Conservation (phyloP, 1,140 invertebrate genomes). For the Phortica variegata region DNA sequence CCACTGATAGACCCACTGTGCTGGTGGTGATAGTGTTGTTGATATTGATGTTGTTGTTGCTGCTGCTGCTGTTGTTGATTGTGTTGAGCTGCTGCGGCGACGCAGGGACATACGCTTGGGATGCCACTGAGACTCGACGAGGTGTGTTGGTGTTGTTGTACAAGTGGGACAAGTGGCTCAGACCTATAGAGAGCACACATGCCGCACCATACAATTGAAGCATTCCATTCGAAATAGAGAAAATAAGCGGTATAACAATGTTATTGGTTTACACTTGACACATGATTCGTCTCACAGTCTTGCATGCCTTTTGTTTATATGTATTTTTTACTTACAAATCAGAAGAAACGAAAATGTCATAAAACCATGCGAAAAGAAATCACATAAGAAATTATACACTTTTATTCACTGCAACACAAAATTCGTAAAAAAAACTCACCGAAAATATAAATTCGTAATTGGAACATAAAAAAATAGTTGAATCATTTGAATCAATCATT, state of each 20-base stretch:
- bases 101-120: constrained; percentile 54
- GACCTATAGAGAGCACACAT: too few relatives aligned
- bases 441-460: too few relatives aligned
- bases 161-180: constrained; percentile 57
- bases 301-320: too few relatives aligned
- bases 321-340: background rate
- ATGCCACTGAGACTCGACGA: constrained; percentile 58
- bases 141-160: constrained; percentile 55
- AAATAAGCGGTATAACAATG: background rate
- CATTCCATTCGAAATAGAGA: background rate
- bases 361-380: constrained; percentile 1
- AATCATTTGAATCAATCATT: too few relatives aligned
- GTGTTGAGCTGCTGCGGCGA: constrained; percentile 51
- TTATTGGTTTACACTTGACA: too few relatives aligned
- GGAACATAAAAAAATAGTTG: too few relatives aligned
- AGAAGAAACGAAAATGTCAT: background rate
- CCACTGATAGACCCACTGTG: constrained; percentile 50
- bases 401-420: background rate
- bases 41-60: constrained; percentile 31
- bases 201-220: too few relatives aligned
- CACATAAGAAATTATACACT: background rate
- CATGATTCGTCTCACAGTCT: background rate
- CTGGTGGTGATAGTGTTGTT: constrained; percentile 48
- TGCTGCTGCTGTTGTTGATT: constrained; percentile 47
- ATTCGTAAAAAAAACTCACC: background rate